Percentiles rank a stretch among this genome's conserved stretches.
Evolutionary conservation across 2,113 vertebrate genomes (phyloP).

Genomic region (Jacana jacana): DNA sequence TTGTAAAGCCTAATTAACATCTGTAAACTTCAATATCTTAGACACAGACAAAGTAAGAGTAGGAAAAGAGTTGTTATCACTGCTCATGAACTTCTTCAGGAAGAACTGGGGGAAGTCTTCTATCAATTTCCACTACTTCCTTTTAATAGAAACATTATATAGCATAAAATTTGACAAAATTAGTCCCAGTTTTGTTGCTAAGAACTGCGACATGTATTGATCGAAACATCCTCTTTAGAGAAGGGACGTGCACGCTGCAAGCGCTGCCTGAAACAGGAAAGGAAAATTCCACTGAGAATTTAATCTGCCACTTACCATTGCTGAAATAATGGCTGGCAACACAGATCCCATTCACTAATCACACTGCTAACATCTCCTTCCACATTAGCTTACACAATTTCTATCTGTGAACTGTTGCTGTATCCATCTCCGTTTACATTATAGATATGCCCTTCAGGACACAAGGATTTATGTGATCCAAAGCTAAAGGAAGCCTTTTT

Average conservation of each 20-base stretch:
- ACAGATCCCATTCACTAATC: conserved; percentile 25
- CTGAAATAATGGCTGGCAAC: conserved; percentile 25
- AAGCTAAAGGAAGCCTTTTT: neutral
- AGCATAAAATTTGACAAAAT: conserved; percentile 23
- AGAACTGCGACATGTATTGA: neutral
- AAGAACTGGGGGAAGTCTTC: neutral
- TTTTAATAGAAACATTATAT: conserved; percentile 6
- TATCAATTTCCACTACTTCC: neutral
- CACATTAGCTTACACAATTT: neutral
- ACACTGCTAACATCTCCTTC: conserved; percentile 9
- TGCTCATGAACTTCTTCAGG: neutral
- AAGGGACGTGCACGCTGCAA: neutral
- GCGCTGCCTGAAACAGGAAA: conserved; percentile 13
- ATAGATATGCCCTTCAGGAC: neutral
- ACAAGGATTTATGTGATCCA: neutral
- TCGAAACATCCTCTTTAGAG: neutral
- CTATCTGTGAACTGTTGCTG: neutral
- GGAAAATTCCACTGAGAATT: conserved; percentile 61
- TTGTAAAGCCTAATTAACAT: neutral
- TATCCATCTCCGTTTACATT: neutral
- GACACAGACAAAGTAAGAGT: neutral
- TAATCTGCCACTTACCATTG: conserved; percentile 34
- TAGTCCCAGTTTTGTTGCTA: neutral
- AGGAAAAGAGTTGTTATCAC: neutral
- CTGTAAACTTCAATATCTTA: neutral